Evolutionary conservation across 2,888 invertebrate species (phyloP).

Genomic region (Apeira syringaria): DNA sequence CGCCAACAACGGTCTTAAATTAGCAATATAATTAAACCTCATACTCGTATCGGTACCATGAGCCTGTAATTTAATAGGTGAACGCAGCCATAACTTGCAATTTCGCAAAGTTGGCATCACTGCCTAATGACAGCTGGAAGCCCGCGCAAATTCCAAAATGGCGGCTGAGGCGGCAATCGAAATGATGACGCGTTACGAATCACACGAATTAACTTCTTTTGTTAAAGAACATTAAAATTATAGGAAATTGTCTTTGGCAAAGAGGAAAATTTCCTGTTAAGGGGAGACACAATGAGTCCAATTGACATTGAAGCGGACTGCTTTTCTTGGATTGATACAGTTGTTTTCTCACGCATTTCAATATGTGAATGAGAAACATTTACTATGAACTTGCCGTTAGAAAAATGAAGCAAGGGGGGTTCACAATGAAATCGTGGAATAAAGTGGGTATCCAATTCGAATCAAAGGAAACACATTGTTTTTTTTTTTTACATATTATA

Average conservation of each 20-base stretch:
- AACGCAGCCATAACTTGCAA: conserved; percentile 71
- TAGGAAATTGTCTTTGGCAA: conserved; percentile 44
- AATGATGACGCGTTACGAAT: conserved; percentile 74
- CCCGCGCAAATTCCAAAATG: conserved; percentile 73
- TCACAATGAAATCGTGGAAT: not conserved
- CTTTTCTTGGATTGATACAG: conserved; percentile 22
- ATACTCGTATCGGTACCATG: conserved; percentile 49
- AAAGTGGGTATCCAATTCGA: no score
- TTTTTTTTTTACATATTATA: no score
- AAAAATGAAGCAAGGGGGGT: not conserved
- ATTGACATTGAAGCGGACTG: conserved; percentile 20
- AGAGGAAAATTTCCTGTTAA: conserved; percentile 34
- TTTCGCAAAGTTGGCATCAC: conserved; percentile 77
- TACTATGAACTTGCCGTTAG: not conserved
- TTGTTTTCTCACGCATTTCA: conserved; percentile 30
- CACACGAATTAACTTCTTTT: conserved; percentile 64
- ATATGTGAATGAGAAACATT: conserved; percentile 21
- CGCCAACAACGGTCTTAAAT: conserved; percentile 41
- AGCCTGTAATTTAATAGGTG: conserved; percentile 73
- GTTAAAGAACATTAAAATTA: conserved; percentile 53
- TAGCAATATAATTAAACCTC: conserved; percentile 63
- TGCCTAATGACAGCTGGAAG: conserved; percentile 74
- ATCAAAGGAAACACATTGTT: no score
- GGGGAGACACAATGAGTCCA: conserved; percentile 24
- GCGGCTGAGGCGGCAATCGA: conserved; percentile 58